A percentile compares a stretch with the other conserved stretches of the same genome.
phyloP scores from a whole-genome alignment of 2,797 vertebrate species.

The Oceanodroma leucorhoa region DNA sequence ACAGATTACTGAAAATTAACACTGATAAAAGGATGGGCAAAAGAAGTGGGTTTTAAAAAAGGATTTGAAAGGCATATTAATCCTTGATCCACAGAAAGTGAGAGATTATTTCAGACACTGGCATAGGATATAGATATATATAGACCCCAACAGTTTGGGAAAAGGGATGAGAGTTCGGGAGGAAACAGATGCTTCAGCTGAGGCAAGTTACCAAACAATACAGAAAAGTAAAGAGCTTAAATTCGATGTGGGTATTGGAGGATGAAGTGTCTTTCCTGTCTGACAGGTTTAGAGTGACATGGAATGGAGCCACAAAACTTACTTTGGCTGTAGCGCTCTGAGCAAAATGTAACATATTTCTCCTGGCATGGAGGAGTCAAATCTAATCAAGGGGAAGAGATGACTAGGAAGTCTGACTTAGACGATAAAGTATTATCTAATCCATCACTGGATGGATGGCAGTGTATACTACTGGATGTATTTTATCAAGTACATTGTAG shows the following conservation, averaged over 20 bases:
- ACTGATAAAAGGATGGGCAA: background rate
- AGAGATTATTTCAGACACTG: background rate
- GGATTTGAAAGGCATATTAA: background rate
- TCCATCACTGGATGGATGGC: background rate
- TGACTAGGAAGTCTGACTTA: background rate
- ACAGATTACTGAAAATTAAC: background rate
- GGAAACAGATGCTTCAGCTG: background rate
- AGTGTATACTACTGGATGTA: background rate
- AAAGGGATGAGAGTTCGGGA: background rate
- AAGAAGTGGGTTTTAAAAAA: background rate
- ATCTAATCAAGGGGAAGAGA: background rate
- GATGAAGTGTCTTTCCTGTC: background rate
- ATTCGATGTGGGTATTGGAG: background rate
- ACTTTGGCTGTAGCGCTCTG: background rate
- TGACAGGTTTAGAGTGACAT: background rate
- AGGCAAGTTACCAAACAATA: background rate
- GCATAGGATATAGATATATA: background rate
- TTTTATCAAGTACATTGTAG: background rate
- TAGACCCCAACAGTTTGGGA: background rate
- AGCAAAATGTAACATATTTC: background rate
- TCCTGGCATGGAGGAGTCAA: background rate
- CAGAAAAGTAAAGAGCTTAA: background rate
- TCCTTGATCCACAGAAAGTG: background rate
- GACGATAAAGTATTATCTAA: background rate
- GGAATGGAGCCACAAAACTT: background rate